Conservation (phyloP, 2,113 vertebrate species). For the Antigone vipio region DNA sequence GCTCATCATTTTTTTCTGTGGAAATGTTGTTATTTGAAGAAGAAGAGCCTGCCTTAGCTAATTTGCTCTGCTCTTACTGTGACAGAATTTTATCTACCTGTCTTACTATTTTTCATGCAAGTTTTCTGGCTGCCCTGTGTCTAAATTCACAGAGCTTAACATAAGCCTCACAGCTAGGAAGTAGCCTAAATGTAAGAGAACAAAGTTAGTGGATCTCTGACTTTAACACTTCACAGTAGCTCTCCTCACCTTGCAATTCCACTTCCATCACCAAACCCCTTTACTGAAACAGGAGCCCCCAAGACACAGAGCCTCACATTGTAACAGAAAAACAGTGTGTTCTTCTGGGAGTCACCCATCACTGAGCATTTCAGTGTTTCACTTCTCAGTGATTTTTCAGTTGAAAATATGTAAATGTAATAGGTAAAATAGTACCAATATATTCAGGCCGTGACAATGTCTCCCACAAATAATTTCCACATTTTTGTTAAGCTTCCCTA, state of each 20-base stretch:
- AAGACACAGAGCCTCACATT: accelerated
- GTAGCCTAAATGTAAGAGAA: not conserved
- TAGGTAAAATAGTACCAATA: not conserved
- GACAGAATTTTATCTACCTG: not conserved
- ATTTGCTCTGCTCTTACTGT: not conserved
- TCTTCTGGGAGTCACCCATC: not conserved
- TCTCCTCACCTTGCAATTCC: not conserved
- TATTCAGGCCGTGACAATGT: not conserved
- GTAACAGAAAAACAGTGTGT: not conserved
- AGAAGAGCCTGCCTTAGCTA: not conserved
- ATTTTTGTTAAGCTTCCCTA: not conserved
- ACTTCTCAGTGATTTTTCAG: not conserved
- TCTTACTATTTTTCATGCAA: not conserved
- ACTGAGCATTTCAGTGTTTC: not conserved
- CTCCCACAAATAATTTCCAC: not conserved
- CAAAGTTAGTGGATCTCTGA: not conserved
- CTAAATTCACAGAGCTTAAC: not conserved
- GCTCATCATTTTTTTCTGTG: not conserved
- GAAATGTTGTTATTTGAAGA: accelerated
- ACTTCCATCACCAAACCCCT: not conserved
- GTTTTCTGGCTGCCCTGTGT: not conserved
- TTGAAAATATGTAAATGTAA: not conserved
- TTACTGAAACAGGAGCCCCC: not conserved
- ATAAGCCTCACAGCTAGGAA: not conserved
- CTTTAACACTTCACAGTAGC: not conserved